Conservation (phyloP, 2,113 vertebrate species). For the Cinclus cinclus region DNA sequence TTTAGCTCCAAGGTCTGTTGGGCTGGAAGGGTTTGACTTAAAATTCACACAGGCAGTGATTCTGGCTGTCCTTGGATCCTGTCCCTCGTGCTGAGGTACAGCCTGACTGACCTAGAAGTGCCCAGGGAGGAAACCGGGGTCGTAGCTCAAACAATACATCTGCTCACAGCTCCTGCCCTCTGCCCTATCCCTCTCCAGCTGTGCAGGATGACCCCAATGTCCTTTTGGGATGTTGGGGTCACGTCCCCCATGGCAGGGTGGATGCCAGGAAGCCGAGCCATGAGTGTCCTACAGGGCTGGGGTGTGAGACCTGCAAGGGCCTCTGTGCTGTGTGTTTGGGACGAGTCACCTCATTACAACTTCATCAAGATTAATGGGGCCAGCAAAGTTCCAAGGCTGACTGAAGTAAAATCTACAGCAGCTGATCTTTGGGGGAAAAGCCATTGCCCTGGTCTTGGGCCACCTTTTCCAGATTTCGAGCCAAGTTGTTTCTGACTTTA, state of each 20-base stretch:
- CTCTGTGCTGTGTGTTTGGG: accelerated
- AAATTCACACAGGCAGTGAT: neutral
- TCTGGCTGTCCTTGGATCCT: neutral
- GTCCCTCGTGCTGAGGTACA: neutral
- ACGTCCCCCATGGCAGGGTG: neutral
- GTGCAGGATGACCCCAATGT: neutral
- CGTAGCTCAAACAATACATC: neutral
- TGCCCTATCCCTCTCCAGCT: neutral
- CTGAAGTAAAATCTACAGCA: neutral
- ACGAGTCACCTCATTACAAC: neutral
- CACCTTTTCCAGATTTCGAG: neutral
- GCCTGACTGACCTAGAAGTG: neutral
- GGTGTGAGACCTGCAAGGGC: neutral
- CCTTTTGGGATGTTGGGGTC: neutral
- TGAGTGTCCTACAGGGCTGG: neutral
- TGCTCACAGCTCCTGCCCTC: neutral
- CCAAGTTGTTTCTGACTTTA: neutral
- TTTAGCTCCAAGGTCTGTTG: neutral
- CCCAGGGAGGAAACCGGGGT: neutral
- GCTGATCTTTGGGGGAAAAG: neutral
- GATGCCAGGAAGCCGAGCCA: neutral
- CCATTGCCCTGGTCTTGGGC: accelerated
- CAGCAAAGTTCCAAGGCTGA: neutral
- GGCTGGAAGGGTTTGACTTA: neutral
- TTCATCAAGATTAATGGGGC: neutral